Percentiles rank a stretch among this genome's conserved stretches.
Evolutionary conservation across 2,113 vertebrate genomes (phyloP).

Genomic region (Syngnathus typhle): DNA sequence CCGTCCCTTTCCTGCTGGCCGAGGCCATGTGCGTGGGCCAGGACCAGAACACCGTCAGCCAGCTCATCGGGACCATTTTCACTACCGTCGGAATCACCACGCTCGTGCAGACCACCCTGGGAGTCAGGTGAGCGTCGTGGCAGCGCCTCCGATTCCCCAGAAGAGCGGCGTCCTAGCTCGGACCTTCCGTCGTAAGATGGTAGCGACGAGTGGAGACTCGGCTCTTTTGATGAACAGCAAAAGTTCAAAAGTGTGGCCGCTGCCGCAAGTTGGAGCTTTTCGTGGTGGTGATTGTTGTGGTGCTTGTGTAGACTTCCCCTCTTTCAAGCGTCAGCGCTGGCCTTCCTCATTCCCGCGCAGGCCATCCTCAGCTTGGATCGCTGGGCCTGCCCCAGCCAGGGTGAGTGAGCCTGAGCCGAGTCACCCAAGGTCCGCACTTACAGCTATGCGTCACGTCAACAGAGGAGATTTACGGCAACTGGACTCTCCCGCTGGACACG

Average conservation of each 20-base stretch:
- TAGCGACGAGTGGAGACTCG: too few species aligned
- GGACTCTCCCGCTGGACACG: slow-evolving; percentile 81
- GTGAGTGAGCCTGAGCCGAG: slow-evolving; percentile 25
- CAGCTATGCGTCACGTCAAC: background rate
- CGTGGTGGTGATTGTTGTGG: background rate
- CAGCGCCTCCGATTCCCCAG: too few species aligned
- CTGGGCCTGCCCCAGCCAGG: slow-evolving; percentile 56
- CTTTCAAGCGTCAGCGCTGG: slow-evolving; percentile 61
- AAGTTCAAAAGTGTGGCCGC: too few species aligned
- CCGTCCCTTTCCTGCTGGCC: slow-evolving; percentile 89
- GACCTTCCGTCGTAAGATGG: too few species aligned
- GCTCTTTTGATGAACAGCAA: too few species aligned
- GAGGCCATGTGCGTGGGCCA: slow-evolving; percentile 87
- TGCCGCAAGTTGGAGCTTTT: too few species aligned
- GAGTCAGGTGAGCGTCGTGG: slow-evolving; percentile 76
- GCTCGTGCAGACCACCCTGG: slow-evolving; percentile 89
- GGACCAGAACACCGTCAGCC: slow-evolving; percentile 87
- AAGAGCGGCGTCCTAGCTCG: too few species aligned
- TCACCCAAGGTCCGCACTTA: too few species aligned
- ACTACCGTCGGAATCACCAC: slow-evolving; percentile 91
- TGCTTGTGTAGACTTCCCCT: slow-evolving; percentile 52
- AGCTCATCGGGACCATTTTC: slow-evolving; percentile 95
- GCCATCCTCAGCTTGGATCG: slow-evolving; percentile 58
- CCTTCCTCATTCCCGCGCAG: slow-evolving; percentile 61
- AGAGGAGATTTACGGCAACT: slow-evolving; percentile 94